Evolutionary conservation across 2,797 vertebrate species (phyloP), one percentile per base, ranked within the genome.

Genomic region (Phataginus tricuspis): DNA sequence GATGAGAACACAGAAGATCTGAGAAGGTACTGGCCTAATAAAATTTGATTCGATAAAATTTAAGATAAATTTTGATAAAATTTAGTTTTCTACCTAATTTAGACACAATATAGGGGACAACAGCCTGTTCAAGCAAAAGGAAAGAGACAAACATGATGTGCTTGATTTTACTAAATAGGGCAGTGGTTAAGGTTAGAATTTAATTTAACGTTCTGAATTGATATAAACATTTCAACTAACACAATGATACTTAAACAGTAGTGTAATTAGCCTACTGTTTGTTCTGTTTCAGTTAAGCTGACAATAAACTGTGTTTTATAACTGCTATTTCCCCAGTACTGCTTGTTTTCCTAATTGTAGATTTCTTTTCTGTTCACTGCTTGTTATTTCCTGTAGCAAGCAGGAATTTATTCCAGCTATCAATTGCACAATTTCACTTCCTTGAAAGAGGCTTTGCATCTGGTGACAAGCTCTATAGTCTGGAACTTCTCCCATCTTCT

Each of bases 401-500:
- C 63, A 69, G 5, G 39, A 89, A 59, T 31, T 55, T 63, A 11
- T 71, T 85, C 55, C 68, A 77, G 49, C 84, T 64, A n/a, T 80
- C 68, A 91, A 25, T 34, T 34, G 13, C 14, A 85, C n/a, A 64
- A 74, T 86, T 85, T 93, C 49, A 64, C 91, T 93, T 92, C 66
- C 39, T 93, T 59, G 29, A 59, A 88, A 96, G 51, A 86, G 42
- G 83, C 45, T 96, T 86, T 83, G 57, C 66, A 88, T 91, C 39
- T 95, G 90, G 37, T 42, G 16, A 88, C 57, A 13, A 71, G 55
- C 53, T 91, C 49, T 63, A 11, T 25, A 69, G 25, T 68, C 90
- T 90, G 59, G 77, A 90, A 84, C 63, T 63, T 89, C 21, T 95
- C 27, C 59, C n/a, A 29, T 39, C 11, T 90, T 86, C 55, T 14